Evolutionary conservation across 2,797 vertebrate species (phyloP), one percentile per base, ranked within the genome.

Genomic region (Sebastes itinus): DNA sequence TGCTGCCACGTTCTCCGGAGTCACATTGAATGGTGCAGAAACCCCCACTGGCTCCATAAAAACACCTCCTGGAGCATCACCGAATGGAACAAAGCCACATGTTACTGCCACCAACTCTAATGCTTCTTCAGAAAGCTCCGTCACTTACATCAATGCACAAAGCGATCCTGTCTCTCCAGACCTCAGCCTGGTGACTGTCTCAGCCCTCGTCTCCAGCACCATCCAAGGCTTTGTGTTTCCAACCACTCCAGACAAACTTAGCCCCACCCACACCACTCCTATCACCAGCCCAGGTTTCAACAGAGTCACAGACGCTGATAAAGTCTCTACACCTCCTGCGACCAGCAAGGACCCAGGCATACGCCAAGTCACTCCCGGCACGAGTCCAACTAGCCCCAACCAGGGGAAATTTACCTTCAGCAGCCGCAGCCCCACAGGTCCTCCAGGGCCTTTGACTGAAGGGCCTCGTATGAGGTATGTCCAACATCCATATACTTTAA

Each of bases 181-280:
- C 58, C 61, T 22, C 60, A 80, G 71, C 55, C 81, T 86, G 33
- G 76, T 69, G 54, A 89, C 92, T 0, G 88, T 95, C 42, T 93
- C 94, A 1, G 92, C 92, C 30, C 93, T 94, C 0, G 83, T 94
- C 46, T 90, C 92, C 11, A 86, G 91, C 78, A 92, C 92, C 55
- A 76, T 94, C 72, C 86, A 92, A 78, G 87, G 92, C 75, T 32
- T 94, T 1, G 54, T 91, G 55, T 33, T 89, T 33, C 77, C 87
- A 13, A 52, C 89, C 46, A n/a, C 75, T 70, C 86, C 81, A 3
- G 82, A 87, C 32, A 89, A 78, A 81, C 65, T 28, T 13, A 25
- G 16, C 18, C 69, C 77, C 35, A 42, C n/a, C 18, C 63, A 27
- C 58, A 58, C 42, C 28, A 30, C 65, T 71, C 75, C 77, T 5